phyloP scores from a whole-genome alignment of 2,797 vertebrate genomes.

The Argentina silus region DNA sequence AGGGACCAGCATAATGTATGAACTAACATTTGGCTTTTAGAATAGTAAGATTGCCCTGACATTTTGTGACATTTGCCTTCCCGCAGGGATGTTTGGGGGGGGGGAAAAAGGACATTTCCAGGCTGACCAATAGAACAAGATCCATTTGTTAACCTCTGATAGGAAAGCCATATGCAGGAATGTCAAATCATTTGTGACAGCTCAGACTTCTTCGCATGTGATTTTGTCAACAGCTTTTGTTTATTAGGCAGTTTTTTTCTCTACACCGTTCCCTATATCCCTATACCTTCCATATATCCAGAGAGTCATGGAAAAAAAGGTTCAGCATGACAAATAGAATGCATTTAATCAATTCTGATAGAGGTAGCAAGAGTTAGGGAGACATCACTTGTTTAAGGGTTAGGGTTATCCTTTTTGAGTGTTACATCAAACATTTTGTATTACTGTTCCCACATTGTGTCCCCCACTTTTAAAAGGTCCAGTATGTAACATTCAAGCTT shows the following conservation, averaged over 20 bases:
- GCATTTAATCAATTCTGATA: background rate
- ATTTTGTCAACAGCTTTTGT: slow-evolving; percentile 1
- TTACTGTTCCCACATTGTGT: background rate
- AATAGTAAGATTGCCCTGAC: slow-evolving; percentile 65
- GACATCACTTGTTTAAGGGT: background rate
- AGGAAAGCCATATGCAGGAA: slow-evolving; percentile 3
- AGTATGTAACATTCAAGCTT: too few relatives aligned
- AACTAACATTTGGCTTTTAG: slow-evolving; percentile 76
- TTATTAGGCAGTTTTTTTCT: background rate
- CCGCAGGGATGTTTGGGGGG: slow-evolving; percentile 55
- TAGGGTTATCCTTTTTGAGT: background rate
- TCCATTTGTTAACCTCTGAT: slow-evolving; percentile 26
- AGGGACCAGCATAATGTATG: slow-evolving; percentile 64
- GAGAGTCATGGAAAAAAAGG: background rate
- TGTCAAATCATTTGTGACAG: background rate
- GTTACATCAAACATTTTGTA: background rate
- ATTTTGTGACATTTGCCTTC: slow-evolving; percentile 79
- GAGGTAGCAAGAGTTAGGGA: background rate
- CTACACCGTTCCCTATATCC: too few relatives aligned
- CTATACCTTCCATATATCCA: too few relatives aligned
- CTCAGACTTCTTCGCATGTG: background rate
- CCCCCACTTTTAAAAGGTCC: background rate
- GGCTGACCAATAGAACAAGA: slow-evolving; percentile 26
- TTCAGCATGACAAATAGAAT: background rate
- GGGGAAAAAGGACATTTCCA: slow-evolving; percentile 35